Base-by-base conservation (phyloP, 2,888 invertebrate genomes). In the Trachelus iudaicus region DNA sequence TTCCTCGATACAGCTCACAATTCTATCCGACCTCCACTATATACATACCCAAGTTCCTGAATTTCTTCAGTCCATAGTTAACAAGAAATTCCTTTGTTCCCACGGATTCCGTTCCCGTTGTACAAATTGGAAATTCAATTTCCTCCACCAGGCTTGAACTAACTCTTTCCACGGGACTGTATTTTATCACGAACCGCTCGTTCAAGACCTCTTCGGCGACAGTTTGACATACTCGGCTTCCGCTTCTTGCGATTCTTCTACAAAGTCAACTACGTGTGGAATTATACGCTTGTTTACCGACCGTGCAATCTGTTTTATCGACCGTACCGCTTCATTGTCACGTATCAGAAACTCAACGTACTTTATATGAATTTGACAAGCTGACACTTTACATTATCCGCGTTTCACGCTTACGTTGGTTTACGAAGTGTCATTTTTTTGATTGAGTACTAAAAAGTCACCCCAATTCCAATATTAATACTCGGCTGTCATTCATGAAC, bases 121-220 rank as follows among this genome's bases (percentile, higher is more conserved):
- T 11, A n/a, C 76, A 79, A 80, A 81, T 81, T 76, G 69, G 78
- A 79, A 73, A 78, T 77, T 76, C 73, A 77, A 78, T 80, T 81
- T 69, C 34, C 69, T 33, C n/a, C n/a, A 73, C 13, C 69, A n/a
- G 37, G 75, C 33, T 56, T 56, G 23, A 56, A 56, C 40, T 56
- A 4, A 56, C 40, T 56, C 6, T 56, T 56, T 56, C 1, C 40
- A 23, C 15, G 6, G 40, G 23, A 23, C 40, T 56, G 40, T 56
- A 56, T 23, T 56, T 56, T 56, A 56, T 56, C 23, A 6, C 9
- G 40, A 9, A 23, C 6, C 23, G 23, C 23, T 56, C 23, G 23
- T 56, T 56, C 9, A 9, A 9, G 6, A 56, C 40, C 23, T 56
- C 40, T 56, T 37, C 37, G 6, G 6, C 23, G 40, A 23, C 40